These are phyloP conservation scores for Chesias legatella DNA, from an alignment of 2,888 invertebrate genomes.

Conservation along the genomic window DNA sequence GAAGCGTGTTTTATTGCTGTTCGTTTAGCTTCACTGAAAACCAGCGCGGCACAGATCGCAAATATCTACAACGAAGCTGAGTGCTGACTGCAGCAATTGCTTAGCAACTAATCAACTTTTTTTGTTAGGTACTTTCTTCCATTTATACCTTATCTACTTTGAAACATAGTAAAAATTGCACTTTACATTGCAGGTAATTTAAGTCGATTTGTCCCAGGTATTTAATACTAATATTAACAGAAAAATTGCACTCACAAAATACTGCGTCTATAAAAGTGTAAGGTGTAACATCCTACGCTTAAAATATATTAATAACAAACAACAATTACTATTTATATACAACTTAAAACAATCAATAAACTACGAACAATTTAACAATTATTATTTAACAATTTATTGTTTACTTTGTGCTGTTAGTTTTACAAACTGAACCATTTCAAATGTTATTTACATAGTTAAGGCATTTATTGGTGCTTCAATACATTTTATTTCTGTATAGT, in stretches of 20 bases:
- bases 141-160: too few species aligned
- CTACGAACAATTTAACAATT: slow-evolving; percentile 46
- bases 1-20: too few species aligned
- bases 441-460: slow-evolving; percentile 11
- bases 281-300: slow-evolving; percentile 39
- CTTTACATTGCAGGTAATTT: not conserved
- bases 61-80: too few species aligned
- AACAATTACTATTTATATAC: slow-evolving; percentile 47
- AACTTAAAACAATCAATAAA: slow-evolving; percentile 43
- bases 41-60: too few species aligned
- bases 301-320: slow-evolving; percentile 46
- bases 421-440: slow-evolving; percentile 18
- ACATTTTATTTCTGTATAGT: slow-evolving; percentile 1
- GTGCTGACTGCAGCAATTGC: too few species aligned
- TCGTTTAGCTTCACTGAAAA: too few species aligned
- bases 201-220: slow-evolving; percentile 7
- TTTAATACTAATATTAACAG: slow-evolving; percentile 23
- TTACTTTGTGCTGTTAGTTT: slow-evolving; percentile 28
- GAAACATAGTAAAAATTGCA: too few species aligned
- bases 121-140: too few species aligned
- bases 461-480: slow-evolving; percentile 23
- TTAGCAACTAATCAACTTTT: too few species aligned
- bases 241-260: slow-evolving; percentile 72
- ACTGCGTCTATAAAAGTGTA: slow-evolving; percentile 48
- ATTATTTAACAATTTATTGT: slow-evolving; percentile 31